phyloP scores from a whole-genome alignment of 2,113 vertebrate genomes.

The Athene noctua region DNA sequence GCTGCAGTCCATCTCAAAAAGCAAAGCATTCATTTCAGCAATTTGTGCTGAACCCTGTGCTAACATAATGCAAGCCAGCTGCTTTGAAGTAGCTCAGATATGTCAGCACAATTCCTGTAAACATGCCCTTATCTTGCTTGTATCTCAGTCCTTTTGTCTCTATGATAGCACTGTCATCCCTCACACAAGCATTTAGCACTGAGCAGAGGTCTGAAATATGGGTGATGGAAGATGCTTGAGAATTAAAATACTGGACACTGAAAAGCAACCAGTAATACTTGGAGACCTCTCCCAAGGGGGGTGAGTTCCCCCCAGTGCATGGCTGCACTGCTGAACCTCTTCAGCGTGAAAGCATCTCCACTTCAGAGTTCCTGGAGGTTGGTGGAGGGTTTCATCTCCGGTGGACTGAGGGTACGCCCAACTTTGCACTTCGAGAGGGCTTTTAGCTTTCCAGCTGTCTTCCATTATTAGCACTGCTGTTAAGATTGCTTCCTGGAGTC shows the following conservation, averaged over 20 bases:
- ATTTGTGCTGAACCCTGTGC: neutral
- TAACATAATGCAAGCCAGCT: neutral
- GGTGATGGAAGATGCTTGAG: neutral
- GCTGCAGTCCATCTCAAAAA: neutral
- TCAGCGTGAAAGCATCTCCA: neutral
- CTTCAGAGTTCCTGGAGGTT: neutral
- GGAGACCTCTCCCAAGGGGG: neutral
- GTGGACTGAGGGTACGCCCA: rapidly evolving
- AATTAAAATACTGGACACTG: neutral
- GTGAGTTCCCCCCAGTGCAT: neutral
- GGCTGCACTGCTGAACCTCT: neutral
- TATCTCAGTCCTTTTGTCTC: neutral
- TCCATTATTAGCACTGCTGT: neutral
- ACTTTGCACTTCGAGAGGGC: neutral
- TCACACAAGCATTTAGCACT: neutral
- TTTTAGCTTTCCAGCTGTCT: neutral
- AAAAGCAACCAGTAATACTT: neutral
- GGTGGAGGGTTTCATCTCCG: neutral
- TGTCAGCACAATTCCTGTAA: neutral
- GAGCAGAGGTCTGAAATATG: neutral
- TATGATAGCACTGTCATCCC: neutral
- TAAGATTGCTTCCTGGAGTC: neutral
- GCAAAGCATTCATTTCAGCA: neutral
- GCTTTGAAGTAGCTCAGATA: neutral
- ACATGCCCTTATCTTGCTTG: neutral